Base-by-base conservation (phyloP, 2,113 vertebrate genomes). In the Salvelinus namaycush region DNA sequence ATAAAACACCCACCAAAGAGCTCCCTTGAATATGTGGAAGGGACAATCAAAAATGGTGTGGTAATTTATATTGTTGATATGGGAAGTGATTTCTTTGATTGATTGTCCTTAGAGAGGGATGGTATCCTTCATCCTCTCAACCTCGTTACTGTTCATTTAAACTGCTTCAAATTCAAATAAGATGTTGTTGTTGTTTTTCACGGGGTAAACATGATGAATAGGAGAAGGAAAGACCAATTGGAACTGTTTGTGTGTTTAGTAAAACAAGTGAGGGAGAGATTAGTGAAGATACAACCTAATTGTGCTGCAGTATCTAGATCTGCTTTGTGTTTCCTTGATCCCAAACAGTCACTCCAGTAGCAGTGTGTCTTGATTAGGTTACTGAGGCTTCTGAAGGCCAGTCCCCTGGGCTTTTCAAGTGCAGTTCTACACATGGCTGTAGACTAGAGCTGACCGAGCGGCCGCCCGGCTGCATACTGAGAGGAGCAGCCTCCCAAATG, bases 61-160 rank as follows among this genome's bases (percentile, higher is more conserved):
- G 87, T 92, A 91, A 91, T 92, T 91, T 92, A 89, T 91, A 91
- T 92, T 92, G 91, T 91, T 90, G 90, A 89, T 91, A 92, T 92
- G 91, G 89, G 90, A 92, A 92, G 89, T 89, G 71, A 90, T 92
- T 91, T 92, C 79, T 90, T 91, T 90, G 90, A 22, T 91, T 91
- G 89, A 92, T 90, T 92, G 90, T 88, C 87, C 87, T 87, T 73
- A 74, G 77, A 75, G 77, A 90, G 89, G 89, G 87, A 90, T 87
- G 83, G 86, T 89, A 88, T 90, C 89, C 86, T 88, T 89, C 81
- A 85, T 86, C 82, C 83, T 84, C 85, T 86, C 87, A 88, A 87
- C 89, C 87, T 90, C 86, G 76, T 89, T 88, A 85, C 79, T 79
- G 82, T 22, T 62, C 59, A 24, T 62, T 62, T 62, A 74, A 80